Conservation (phyloP, 2,113 vertebrate species). For the Cebus imitator region DNA sequence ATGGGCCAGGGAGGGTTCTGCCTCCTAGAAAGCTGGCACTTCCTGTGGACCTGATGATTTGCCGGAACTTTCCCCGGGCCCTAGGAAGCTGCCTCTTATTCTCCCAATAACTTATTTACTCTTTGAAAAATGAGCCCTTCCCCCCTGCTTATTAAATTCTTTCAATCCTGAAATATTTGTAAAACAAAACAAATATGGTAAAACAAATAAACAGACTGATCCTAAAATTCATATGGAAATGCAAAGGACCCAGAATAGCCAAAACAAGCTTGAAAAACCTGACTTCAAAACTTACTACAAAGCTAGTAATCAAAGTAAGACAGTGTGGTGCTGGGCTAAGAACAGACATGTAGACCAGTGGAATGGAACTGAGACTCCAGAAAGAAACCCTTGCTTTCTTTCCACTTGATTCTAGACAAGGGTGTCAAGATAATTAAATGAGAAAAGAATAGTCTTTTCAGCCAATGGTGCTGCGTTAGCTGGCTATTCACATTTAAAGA, state of each 20-base stretch:
- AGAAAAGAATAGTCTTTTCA: neutral
- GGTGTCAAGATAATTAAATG: neutral
- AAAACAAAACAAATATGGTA: neutral
- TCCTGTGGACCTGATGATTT: neutral
- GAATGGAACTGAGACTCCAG: neutral
- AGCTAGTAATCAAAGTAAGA: neutral
- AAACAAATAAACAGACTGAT: neutral
- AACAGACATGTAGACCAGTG: neutral
- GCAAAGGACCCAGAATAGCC: neutral
- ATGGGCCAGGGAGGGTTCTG: neutral
- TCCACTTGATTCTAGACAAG: neutral
- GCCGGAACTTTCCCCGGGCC: neutral
- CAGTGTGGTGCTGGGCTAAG: neutral
- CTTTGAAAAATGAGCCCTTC: neutral
- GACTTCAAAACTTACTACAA: neutral
- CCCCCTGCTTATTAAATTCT: neutral
- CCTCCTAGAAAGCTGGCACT: neutral
- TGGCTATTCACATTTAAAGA: neutral
- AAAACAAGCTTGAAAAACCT: neutral
- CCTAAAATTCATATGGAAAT: neutral
- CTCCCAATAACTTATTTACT: neutral
- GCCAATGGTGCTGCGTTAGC: neutral
- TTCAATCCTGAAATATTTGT: neutral
- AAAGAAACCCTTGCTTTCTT: neutral
- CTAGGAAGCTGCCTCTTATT: neutral